Percentiles rank a stretch among this genome's conserved stretches.
These are phyloP conservation scores for Tachina fera DNA, from an alignment of 2,888 invertebrate species.

Conservation along the genomic window DNA sequence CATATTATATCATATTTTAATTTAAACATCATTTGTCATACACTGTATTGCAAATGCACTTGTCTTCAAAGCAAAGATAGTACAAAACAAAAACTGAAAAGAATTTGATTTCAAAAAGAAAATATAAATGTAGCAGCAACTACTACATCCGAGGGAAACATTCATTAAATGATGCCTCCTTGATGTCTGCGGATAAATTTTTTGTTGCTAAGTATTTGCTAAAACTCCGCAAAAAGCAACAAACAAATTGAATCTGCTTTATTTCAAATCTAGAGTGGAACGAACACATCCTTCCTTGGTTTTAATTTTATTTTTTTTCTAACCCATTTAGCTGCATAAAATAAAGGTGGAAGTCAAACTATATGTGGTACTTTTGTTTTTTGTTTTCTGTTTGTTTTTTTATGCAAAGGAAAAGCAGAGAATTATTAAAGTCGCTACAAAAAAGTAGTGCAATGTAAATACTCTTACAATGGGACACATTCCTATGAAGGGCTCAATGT, in stretches of 20 bases:
- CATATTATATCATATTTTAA: too few species aligned
- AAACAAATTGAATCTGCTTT: slow-evolving; percentile 23
- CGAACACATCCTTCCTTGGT: slow-evolving; percentile 16
- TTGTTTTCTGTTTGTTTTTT: too few species aligned
- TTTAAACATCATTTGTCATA: too few species aligned
- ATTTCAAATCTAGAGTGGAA: slow-evolving; percentile 5
- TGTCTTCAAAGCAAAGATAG: too few species aligned
- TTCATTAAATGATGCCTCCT: slow-evolving; percentile 48
- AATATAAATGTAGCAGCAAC: neutral
- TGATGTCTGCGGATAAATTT: slow-evolving; percentile 47
- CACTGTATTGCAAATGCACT: too few species aligned
- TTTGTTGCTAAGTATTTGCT: neutral
- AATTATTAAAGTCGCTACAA: neutral
- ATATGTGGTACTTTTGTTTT: slow-evolving; percentile 19
- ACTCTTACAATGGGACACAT: neutral
- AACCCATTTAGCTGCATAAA: slow-evolving; percentile 25
- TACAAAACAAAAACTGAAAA: neutral
- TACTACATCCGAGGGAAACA: slow-evolving; percentile 7
- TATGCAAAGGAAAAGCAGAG: neutral
- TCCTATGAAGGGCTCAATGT: slow-evolving; percentile 5
- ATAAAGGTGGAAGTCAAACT: slow-evolving; percentile 31
- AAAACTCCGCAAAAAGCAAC: neutral
- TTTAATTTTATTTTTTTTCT: slow-evolving; percentile 12
- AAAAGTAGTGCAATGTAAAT: slow-evolving; percentile 5
- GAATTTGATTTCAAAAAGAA: slow-evolving; percentile 13